Base-by-base conservation (phyloP, 1,140 invertebrate species). In the Eurosta solidaginis region DNA sequence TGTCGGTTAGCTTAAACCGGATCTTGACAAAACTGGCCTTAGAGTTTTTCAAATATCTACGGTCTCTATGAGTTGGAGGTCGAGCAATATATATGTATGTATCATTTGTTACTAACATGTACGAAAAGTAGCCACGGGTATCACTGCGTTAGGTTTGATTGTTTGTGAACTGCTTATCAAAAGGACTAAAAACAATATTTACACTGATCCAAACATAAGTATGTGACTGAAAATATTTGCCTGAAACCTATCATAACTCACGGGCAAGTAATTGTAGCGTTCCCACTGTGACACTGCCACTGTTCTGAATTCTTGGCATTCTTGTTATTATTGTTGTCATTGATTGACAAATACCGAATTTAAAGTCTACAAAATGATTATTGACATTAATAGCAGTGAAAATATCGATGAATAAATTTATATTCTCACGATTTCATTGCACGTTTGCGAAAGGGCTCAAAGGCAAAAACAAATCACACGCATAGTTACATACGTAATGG, bases 301-400 rank as follows among this genome's bases (percentile, higher is more conserved):
- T 68, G 59, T 29, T 33, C 59, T 33, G 40, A 5, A 68, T 68
- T 42, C 36, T 10, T 42, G 7, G 7, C 22, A 1, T 12, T 20
- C n/a, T 47, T 9, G 7, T 47, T 47, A n/a, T 47, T 47, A n/a
- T 47, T 3, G 45, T n/a, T 47, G n/a, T n/a, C 7, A 47, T 47
- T 5, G 45, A 47, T 47, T 47, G 45, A 47, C n/a, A 47, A n/a
- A 47, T 14, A 12, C 33, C 14, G n/a, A 12, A 68, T 42, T 33
- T 17, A 68, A 68, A 68, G 40, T 68, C 33, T n/a, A 68, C 27
- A 68, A 68, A 68, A 68, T 68, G 6, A 40, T 68, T 40, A 36
- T 68, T 68, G 59, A 68, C 59, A 68, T 68, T 40, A 68, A 68
- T 68, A n/a, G n/a, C 59, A 40, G 29, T 68, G 59, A 68, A 68